Base-by-base conservation (phyloP, 23 tunicate species). In the Pegea sp. region DNA sequence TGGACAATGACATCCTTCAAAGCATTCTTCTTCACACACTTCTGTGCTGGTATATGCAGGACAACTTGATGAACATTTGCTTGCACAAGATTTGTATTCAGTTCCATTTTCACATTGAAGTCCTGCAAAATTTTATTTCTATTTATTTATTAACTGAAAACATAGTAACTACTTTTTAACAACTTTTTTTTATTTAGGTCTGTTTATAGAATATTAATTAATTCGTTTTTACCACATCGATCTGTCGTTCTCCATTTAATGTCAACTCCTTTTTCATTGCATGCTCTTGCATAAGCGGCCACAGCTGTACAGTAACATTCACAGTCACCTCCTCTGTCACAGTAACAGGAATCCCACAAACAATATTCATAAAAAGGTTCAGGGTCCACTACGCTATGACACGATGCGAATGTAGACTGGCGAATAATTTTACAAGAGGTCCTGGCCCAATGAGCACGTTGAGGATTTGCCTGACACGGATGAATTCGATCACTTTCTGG, bases 301-400 rank as follows among this genome's bases (percentile, higher is more conserved):
- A 78, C 53, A 1, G 92, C 92, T 8, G 78, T 64, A 59, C 92
- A 78, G 53, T 64, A 52, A 70, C 92, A 78, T 34, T 78, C 92
- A 38, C 92, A 78, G 44, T 78, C 92, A 5, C 92, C 92, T 8
- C 92, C 92, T 31, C 92, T 57, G 50, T 77, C 55, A 46, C 90
- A 77, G 28, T 57, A 56, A 29, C 90, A 77, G 3, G 90, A 69
- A 24, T 77, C 90, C 66, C 70, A 69, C 19, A 77, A 48, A 30
- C 90, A 77, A 24, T 26, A 21, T 28, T 69, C 70, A 52, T 77
- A 69, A 49, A 62, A 77, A 3, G 62, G 61, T 2, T 69, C 26
- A 24, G 90, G 77, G 32, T 56, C 59, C 21, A 77, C 70, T 16
- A 11, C 26, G 18, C 48, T 28, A 29, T 77, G 90, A 30, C 90